phyloP scores from a whole-genome alignment of 2,113 vertebrate species.

The Oncorhynchus masou region DNA sequence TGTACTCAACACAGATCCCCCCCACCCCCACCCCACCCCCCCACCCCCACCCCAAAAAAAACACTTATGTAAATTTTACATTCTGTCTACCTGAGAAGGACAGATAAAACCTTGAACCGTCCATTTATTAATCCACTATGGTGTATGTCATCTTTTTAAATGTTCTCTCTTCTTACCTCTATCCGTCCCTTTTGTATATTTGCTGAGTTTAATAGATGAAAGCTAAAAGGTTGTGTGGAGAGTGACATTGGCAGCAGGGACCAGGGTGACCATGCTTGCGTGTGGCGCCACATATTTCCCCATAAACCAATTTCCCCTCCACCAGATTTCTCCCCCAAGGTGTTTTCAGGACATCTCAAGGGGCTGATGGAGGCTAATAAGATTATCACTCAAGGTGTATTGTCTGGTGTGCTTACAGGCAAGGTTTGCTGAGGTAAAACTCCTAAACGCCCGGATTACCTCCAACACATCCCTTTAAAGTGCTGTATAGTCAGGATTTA shows the following conservation, averaged over 20 bases:
- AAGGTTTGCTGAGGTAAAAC: conserved; percentile 97
- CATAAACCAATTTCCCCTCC: conserved; percentile 70
- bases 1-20: too few relatives aligned
- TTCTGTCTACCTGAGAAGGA: too few relatives aligned
- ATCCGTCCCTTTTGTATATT: conserved; percentile 22
- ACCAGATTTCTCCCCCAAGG: conserved; percentile 73
- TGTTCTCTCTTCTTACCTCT: conserved; percentile 27
- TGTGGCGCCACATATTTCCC: conserved; percentile 56
- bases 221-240: neutral
- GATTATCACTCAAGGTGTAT: conserved; percentile 90
- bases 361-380: conserved; percentile 88
- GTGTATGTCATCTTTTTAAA: neutral
- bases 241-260: conserved; percentile 2
- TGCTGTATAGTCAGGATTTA: conserved; percentile 94
- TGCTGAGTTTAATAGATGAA: neutral
- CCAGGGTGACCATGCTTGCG: conserved; percentile 27
- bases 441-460: conserved; percentile 90
- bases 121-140: neutral
- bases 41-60: too few relatives aligned
- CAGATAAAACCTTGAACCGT: neutral
- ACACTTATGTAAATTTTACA: too few relatives aligned
- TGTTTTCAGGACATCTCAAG: conserved; percentile 77
- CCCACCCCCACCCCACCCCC: too few relatives aligned
- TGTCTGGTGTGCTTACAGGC: conserved; percentile 87
- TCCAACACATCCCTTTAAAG: conserved; percentile 93